Base-by-base conservation (phyloP, 2,113 vertebrate genomes). In the Callionymus lyra region DNA sequence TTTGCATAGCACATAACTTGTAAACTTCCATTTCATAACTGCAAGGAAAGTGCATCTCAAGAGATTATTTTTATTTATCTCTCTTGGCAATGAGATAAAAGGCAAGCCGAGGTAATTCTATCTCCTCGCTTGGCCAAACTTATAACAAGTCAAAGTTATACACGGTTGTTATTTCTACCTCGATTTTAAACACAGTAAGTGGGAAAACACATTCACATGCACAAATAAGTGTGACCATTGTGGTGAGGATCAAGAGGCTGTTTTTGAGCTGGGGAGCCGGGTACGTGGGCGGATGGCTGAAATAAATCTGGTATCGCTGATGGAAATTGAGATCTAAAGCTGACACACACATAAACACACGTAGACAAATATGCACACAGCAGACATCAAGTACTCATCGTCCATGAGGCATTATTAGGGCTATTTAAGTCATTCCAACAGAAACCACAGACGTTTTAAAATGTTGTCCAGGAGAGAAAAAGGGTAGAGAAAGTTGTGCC, bases 401-500 rank as follows among this genome's bases (percentile, higher is more conserved):
- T 57, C 75, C 58, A 73, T 68, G 46, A 15, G 9, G 55, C 60
- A 77, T 66, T 79, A 72, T 71, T 76, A 70, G 68, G 61, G 59
- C 75, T 65, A 66, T 77, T 79, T 48, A 65, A 67, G 63, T 59
- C 57, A 67, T 70, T 82, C 73, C 54, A 47, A 72, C 70, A 77
- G 74, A 85, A 79, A 80, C 72, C 62, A 18, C 73, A 74, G 74
- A 39, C 58, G 44, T 69, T 68, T 33, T 45, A 51, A 74, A 67
- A 68, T 13, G 71, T 62, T 73, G 70, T 63, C 45, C 8, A 65
- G 0, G 52, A 0, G 50, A 70, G 19, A 16, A 47, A 44, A 56
- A 41, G 58, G 37, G 50, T 9, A 69, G 71, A 0, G 17, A 16
- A 6, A 59, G 58, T 47, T 41, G 38, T 55, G 58, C 57, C 45